Base-by-base conservation (phyloP, 2,888 invertebrate genomes). In the Charanyca ferruginea region DNA sequence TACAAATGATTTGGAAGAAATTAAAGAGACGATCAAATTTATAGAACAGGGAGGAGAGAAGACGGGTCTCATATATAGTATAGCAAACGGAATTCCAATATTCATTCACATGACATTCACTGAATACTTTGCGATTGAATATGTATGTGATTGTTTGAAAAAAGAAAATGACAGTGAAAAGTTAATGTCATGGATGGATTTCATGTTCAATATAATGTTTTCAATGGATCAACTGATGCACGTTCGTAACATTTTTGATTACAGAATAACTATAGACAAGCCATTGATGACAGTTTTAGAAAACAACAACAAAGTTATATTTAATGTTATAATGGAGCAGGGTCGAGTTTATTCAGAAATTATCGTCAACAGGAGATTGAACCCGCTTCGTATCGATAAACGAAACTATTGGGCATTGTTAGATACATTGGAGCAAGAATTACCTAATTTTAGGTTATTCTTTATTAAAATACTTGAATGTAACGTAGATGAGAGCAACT, bases 101-200 rank as follows among this genome's bases (percentile, higher is more conserved):
- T 78, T 78, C 11, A 38, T 66, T 18, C 73, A 73, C 51, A 28
- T 54, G 44, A 58, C 60, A 18, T 78, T 77, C 42, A 44, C 70
- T 9, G 77, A 77, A 41, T 63, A 78, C 38, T 77, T 67, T 18
- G 77, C 77, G 1, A 60, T 73, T 3, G 77, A 73, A 52, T 63
- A 73, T 18, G 1, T 77, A 16, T 73, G 66, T 32, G 66, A 73
- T 23, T 41, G 59, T 28, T 20, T 77, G 13, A 77, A 77, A 58
- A 41, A 16, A 7, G 20, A 49, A 32, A 16, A 18, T 6, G 9
- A 18, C 8, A 18, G 18, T 3, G n/a, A 42, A 9, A 18, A 45
- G 45, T 23, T 23, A 23, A 11, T 6, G 4, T 8, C 11, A 1
- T 13, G n/a, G 45, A 45, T 45, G 2, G 45, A 45, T 13, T 45